Base-by-base conservation (phyloP, 2,797 vertebrate genomes). In the Pantherophis alleghaniensis region DNA sequence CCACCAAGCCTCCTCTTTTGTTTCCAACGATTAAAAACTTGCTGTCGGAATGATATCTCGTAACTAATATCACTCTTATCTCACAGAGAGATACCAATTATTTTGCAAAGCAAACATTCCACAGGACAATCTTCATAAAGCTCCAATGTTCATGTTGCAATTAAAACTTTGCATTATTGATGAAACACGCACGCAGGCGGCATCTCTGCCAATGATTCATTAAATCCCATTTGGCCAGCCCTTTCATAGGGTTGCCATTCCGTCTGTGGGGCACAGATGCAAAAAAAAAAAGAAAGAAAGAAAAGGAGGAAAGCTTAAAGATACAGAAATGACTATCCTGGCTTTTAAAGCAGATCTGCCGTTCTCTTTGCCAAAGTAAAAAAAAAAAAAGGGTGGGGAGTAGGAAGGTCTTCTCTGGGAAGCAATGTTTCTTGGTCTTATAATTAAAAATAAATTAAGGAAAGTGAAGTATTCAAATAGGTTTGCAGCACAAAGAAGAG, bases 141-240 rank as follows among this genome's bases (percentile, higher is more conserved):
- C 83, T 95, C 61, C 83, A 94, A 5, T 94, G 69, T 93, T 93
- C 93, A 86, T 91, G 90, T 91, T 91, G 90, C 93, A 93, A 93
- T 93, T 93, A 93, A 93, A 93, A 93, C 69, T 93, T 93, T 93
- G 93, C 93, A 93, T 93, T 93, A 93, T 93, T 93, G 93, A 93
- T 93, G 93, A 93, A 89, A 91, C 79, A n/a, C 53, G 60, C 66
- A 42, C 55, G 26, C 24, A 53, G 55, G 26, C 56, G 7, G 86
- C 90, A 66, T 86, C 69, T 86, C 83, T 91, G 55, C 56, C 90
- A 93, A 94, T 32, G 42, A 93, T 91, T 93, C 89, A 92, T 93
- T 91, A 95, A 93, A 91, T 91, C 91, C 90, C 91, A 94, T 14
- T 86, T n/a, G 37, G 93, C 90, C 57, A 22, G 37, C 47, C 90